phyloP scores from a whole-genome alignment of 2,113 vertebrate genomes.

The Penelope pileata region DNA sequence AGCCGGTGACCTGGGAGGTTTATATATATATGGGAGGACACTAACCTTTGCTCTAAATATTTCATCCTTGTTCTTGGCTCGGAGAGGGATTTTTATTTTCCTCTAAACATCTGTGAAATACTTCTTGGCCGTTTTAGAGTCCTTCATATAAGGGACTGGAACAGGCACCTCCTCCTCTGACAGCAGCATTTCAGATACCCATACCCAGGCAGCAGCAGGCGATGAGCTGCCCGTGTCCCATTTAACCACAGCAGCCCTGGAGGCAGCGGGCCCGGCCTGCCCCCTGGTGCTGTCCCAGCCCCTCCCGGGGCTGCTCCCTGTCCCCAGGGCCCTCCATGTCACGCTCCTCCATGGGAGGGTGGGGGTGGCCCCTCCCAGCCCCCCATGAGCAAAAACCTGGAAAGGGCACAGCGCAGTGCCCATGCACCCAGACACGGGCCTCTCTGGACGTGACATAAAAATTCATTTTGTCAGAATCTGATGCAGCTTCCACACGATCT shows the following conservation, averaged over 20 bases:
- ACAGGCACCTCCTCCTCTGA: background rate
- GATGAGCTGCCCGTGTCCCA: slow-evolving; percentile 19
- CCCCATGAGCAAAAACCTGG: too few relatives aligned
- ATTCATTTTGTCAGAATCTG: background rate
- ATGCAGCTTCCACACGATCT: background rate
- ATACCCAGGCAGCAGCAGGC: background rate
- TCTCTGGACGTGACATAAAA: background rate
- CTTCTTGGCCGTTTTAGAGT: slow-evolving; percentile 30
- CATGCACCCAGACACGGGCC: background rate
- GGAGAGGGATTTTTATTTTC: slow-evolving; percentile 55
- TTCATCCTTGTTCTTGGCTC: slow-evolving; percentile 60
- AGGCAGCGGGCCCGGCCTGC: background rate
- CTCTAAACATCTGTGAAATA: slow-evolving; percentile 62
- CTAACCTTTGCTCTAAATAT: slow-evolving; percentile 64
- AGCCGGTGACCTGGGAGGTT: slow-evolving; percentile 37
- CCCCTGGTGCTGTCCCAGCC: too few relatives aligned
- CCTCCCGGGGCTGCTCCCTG: background rate
- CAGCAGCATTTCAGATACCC: slow-evolving; percentile 31
- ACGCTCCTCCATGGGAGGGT: slow-evolving; percentile 40
- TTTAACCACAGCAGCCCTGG: slow-evolving; percentile 25
- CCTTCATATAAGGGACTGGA: slow-evolving; percentile 1
- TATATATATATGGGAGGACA: slow-evolving; percentile 64
- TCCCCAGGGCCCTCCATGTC: slow-evolving; percentile 35
- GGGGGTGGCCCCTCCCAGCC: background rate
- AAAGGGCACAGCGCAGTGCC: background rate